Evolutionary conservation across 64 coral and sea anemone species (phyloP).

Genomic region (Pocillopora verrucosa): DNA sequence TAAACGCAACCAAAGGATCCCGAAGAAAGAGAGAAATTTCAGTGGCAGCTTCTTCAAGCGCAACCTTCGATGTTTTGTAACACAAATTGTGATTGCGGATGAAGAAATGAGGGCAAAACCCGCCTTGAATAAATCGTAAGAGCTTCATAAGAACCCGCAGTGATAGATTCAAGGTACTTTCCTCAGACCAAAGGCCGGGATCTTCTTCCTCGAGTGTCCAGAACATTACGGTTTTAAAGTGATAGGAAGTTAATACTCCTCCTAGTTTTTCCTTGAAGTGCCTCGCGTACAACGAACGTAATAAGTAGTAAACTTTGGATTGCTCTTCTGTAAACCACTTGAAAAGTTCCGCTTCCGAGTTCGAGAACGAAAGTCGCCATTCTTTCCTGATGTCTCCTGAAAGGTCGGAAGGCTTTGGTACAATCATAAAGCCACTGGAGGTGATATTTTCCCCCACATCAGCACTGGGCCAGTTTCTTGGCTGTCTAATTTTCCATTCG

Average conservation of each 20-base stretch:
- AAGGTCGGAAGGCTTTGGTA: slow-evolving; percentile 13
- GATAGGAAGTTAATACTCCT: slow-evolving; percentile 16
- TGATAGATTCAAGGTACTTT: neutral
- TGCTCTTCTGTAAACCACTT: slow-evolving; percentile 4
- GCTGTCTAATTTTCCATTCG: slow-evolving; percentile 12
- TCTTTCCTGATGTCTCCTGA: slow-evolving; percentile 6
- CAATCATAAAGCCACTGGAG: neutral
- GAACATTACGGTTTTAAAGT: slow-evolving; percentile 34
- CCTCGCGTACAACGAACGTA: slow-evolving; percentile 12
- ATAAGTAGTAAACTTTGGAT: slow-evolving; percentile 9
- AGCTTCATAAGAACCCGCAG: neutral
- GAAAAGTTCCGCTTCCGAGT: slow-evolving; percentile 3
- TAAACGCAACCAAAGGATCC: neutral
- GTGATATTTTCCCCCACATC: neutral
- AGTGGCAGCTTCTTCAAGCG: neutral
- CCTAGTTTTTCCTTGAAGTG: neutral
- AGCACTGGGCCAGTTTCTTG: slow-evolving; percentile 10
- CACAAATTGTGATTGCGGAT: slow-evolving; percentile 21
- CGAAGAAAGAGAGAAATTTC: neutral
- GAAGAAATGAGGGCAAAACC: slow-evolving; percentile 19
- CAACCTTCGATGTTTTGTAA: slow-evolving; percentile 5
- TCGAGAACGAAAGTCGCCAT: slow-evolving; percentile 24
- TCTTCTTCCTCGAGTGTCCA: slow-evolving; percentile 31
- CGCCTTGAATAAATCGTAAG: neutral
- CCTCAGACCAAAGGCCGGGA: neutral